These are phyloP conservation scores for Leptopilina clavipes DNA, from an alignment of 1,140 invertebrate species.

Conservation along the genomic window DNA sequence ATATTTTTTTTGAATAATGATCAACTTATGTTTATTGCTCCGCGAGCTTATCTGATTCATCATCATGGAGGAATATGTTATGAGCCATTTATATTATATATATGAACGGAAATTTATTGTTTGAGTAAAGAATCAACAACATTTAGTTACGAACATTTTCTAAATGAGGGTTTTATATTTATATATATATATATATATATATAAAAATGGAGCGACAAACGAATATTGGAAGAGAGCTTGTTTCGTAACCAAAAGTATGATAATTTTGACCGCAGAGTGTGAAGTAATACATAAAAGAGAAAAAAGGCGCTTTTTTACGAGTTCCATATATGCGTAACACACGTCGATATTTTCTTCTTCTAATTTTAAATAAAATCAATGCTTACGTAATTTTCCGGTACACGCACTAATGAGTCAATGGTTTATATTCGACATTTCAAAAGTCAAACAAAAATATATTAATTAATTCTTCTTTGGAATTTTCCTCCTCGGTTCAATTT, in stretches of 20 bases:
- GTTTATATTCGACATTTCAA: no score
- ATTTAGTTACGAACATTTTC: slow-evolving; percentile 3
- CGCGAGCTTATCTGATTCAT: no score
- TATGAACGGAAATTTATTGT: not conserved
- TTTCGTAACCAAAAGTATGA: slow-evolving; percentile 31
- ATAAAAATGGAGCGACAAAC: not conserved
- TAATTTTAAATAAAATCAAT: slow-evolving; percentile 5
- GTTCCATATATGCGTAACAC: not conserved
- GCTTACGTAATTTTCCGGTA: not conserved
- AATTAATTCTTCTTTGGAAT: no score
- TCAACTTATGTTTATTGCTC: not conserved
- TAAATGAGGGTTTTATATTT: slow-evolving; percentile 13
- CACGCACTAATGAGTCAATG: not conserved
- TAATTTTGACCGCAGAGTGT: slow-evolving; percentile 33
- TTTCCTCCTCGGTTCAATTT: no score
- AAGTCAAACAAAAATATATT: no score
- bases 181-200: not conserved
- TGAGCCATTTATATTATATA: not conserved
- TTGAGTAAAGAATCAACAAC: slow-evolving; percentile 16
- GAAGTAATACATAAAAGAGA: slow-evolving; percentile 22
- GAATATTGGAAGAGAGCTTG: slow-evolving; percentile 4
- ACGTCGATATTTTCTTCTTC: not conserved
- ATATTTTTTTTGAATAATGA: no score
- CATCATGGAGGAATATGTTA: no score
- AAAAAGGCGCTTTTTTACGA: not conserved